These are phyloP conservation scores for Agrochola lota DNA, from an alignment of 2,888 invertebrate species.

Conservation along the genomic window DNA sequence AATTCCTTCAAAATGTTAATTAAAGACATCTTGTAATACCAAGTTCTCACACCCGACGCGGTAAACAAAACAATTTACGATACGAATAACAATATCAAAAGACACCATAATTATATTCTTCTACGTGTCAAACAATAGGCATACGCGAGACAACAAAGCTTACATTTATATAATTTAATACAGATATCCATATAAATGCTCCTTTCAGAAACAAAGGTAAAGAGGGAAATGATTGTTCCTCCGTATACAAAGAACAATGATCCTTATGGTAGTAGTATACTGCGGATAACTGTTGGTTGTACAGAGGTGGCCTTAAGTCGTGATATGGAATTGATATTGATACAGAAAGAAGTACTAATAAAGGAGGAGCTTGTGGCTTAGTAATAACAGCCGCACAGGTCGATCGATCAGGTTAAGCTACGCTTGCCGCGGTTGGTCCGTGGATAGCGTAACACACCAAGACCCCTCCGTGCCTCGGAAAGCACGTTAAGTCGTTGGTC, in stretches of 20 bases:
- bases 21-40: constrained; percentile 19
- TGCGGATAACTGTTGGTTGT: constrained; percentile 6
- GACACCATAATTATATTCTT: constrained; percentile 16
- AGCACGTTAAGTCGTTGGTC: too few relatives aligned
- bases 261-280: constrained; percentile 36
- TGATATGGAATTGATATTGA: neutral
- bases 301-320: neutral
- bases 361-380: neutral
- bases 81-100: constrained; percentile 37
- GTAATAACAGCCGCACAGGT: too few relatives aligned
- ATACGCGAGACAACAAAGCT: constrained; percentile 47
- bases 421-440: too few relatives aligned
- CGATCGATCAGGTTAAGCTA: too few relatives aligned
- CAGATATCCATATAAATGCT: constrained; percentile 48
- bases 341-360: neutral
- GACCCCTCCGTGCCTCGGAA: too few relatives aligned
- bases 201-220: constrained; percentile 47
- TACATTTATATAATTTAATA: constrained; percentile 61
- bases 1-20: constrained; percentile 15
- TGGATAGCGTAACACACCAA: too few relatives aligned
- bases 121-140: constrained; percentile 46
- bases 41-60: constrained; percentile 22
- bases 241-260: constrained; percentile 58
- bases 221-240: constrained; percentile 53
- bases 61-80: constrained; percentile 40